Conservation (phyloP, 2,888 invertebrate genomes). For the Drosophila parthenogenetica region DNA sequence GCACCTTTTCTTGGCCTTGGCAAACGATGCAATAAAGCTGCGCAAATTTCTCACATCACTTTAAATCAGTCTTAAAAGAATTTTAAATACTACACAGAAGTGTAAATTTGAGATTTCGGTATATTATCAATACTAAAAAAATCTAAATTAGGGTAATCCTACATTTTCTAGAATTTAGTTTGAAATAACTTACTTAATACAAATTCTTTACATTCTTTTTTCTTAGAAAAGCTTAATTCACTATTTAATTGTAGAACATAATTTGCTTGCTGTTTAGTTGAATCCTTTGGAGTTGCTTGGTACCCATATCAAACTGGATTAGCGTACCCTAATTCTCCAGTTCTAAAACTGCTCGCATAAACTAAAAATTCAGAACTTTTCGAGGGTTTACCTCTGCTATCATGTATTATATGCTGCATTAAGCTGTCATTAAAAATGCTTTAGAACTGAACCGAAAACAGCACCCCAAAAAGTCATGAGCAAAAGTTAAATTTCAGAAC, state of each 20-base stretch:
- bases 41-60: conserved; percentile 24
- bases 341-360: conserved; percentile 6
- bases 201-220: too few species aligned
- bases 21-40: conserved; percentile 4
- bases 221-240: too few species aligned
- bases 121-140: not conserved
- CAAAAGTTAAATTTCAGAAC: conserved; percentile 33
- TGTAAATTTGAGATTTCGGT: too few species aligned
- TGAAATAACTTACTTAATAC: too few species aligned
- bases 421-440: conserved; percentile 35
- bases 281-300: not conserved
- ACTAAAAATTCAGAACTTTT: conserved; percentile 17
- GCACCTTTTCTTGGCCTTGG: conserved; percentile 48
- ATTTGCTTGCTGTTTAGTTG: not conserved
- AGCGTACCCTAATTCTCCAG: not conserved
- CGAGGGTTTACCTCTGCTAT: conserved; percentile 3
- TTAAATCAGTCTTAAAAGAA: not conserved
- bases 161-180: too few species aligned
- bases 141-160: too few species aligned
- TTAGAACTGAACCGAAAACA: conserved; percentile 17
- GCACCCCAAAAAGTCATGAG: conserved; percentile 3
- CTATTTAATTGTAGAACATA: too few species aligned
- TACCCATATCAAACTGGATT: conserved; percentile 14
- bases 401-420: conserved; percentile 16
- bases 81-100: not conserved